A percentile compares a stretch with the other conserved stretches of the same genome.
phyloP scores from a whole-genome alignment of 2,888 invertebrate species.

The Trilocha varians region DNA sequence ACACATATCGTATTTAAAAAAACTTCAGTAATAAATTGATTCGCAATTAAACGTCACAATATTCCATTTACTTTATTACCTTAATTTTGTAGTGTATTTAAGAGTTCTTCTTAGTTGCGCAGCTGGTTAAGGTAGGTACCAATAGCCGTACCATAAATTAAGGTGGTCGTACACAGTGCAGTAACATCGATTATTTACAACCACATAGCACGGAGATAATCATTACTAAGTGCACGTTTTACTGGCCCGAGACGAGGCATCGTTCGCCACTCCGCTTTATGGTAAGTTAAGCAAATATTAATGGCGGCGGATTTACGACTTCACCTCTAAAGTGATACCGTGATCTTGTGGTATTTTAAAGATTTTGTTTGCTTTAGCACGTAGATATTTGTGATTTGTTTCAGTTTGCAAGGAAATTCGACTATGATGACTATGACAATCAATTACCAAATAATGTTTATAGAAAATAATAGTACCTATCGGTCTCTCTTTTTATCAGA shows the following conservation, averaged over 20 bases:
- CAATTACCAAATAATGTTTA: no score
- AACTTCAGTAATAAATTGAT: not conserved
- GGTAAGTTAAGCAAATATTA: conserved; percentile 58
- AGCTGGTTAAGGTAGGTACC: conserved; percentile 17
- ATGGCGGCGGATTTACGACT: conserved; percentile 45
- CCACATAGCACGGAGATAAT: conserved; percentile 14
- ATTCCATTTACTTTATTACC: not conserved
- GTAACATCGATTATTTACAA: conserved; percentile 16
- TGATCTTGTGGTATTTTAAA: conserved; percentile 18
- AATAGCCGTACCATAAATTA: conserved; percentile 37
- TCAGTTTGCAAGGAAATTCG: no score
- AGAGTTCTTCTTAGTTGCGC: conserved; percentile 16
- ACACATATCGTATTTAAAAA: no score
- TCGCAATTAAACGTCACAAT: conserved; percentile 2
- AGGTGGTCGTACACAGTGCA: conserved; percentile 23
- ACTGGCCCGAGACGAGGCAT: conserved; percentile 21
- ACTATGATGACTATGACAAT: no score
- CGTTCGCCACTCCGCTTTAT: conserved; percentile 44
- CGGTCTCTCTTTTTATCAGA: no score
- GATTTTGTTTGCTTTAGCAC: not conserved
- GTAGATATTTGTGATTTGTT: no score
- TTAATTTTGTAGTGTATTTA: conserved; percentile 4
- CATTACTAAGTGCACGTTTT: conserved; percentile 19
- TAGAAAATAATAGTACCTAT: no score
- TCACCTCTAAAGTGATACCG: conserved; percentile 22